Base-by-base conservation (phyloP, 2,888 invertebrate genomes). In the Chrysomela aeneicollis region DNA sequence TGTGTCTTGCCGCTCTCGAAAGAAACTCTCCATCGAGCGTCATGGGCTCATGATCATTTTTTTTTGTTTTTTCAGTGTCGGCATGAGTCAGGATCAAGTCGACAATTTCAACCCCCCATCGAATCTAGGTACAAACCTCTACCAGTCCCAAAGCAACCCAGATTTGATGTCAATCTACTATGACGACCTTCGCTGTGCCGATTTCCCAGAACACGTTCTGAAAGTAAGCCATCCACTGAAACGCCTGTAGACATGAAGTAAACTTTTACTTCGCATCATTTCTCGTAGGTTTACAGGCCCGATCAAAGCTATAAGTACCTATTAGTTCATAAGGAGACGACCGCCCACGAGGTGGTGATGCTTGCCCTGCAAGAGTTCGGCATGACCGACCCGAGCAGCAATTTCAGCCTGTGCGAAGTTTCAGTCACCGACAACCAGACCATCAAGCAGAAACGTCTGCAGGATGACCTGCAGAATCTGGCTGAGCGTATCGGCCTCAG, bases 241-340 rank as follows among this genome's bases (percentile, higher is more conserved):
- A 47, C 42, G 4, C 42, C 42, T 4, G 3, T 6, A 42, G 5
- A 42, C 42, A 6, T 10, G 42, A 49, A 8, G 2, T 18, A 9
- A 47, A 8, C 3, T 9, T 49, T 49, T 19, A 12, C 2, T 19
- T 19, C n/a, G 8, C 4, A 42, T 19, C 22, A 5, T 35, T 4
- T 12, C n/a, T 15, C 15, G 15, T 53, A 81, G 81, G 93, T 94
- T 59, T 98, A 91, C 84, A 94, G 93, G 85, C 92, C 95, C 26
- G 98, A 99, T 84, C 98, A 98, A 85, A 95, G 95, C 46, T 98
- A 94, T 87, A 98, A 98, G 85, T 98, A 97, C 85, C 88, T 99
- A 71, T 88, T 97, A 69, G 94, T 99, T 64, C 95, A 97, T 82
- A 97, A 97, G 85, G 96, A 93, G 81, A 93, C 93, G 22, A 93